phyloP scores from a whole-genome alignment of 2,113 vertebrate species.

The Theristicus caerulescens region DNA sequence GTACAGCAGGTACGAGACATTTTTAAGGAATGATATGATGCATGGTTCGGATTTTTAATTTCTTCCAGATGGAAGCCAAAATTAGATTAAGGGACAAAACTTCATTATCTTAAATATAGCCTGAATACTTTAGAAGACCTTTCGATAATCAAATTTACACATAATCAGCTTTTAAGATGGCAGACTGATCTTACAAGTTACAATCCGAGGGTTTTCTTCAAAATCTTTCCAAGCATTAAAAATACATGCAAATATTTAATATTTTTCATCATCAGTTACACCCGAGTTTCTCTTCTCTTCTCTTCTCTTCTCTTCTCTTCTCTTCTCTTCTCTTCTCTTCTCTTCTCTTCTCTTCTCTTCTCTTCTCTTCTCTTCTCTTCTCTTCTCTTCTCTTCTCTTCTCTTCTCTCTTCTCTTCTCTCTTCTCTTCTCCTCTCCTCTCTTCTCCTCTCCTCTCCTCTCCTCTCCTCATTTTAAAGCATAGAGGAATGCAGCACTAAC shows the following conservation, averaged over 20 bases:
- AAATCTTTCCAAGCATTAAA: neutral
- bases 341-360: neutral
- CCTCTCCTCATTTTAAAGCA: fast-evolving
- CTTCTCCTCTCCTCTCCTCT: no score
- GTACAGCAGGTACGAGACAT: fast-evolving
- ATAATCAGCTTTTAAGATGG: neutral
- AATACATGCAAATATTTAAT: neutral
- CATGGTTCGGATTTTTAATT: slow-evolving; percentile 11
- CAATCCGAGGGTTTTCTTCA: neutral
- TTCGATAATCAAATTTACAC: neutral
- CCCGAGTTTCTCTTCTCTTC: fast-evolving
- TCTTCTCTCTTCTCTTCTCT: no score
- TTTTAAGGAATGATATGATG: neutral
- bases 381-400: neutral
- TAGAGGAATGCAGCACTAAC: neutral
- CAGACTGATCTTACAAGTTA: neutral
- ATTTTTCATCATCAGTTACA: neutral
- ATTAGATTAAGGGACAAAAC: neutral
- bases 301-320: neutral
- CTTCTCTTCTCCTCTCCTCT: neutral
- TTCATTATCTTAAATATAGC: slow-evolving; percentile 4
- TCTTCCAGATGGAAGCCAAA: slow-evolving; percentile 5
- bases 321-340: neutral
- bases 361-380: no score
- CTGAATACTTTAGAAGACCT: neutral